Conservation (phyloP, 2,888 invertebrate species). For the Isotomurus palustris region DNA sequence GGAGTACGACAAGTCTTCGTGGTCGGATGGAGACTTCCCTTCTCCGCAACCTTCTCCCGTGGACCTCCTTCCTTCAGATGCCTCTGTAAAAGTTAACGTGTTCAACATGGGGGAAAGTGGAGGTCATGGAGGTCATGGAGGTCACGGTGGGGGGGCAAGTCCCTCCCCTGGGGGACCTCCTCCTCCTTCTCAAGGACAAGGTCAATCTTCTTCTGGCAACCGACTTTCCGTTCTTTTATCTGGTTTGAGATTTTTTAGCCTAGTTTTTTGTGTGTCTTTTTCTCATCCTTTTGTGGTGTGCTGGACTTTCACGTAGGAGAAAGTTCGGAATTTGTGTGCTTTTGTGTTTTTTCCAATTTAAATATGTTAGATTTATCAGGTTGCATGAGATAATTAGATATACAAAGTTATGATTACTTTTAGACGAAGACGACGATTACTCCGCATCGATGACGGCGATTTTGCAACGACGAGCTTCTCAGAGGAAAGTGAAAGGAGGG, state of each 20-base stretch:
- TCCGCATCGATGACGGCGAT: constrained; percentile 80
- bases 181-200: constrained; percentile 27
- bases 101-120: constrained; percentile 29
- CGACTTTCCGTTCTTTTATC: constrained; percentile 20
- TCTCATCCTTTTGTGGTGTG: too few species aligned
- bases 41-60: constrained; percentile 6
- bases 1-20: constrained; percentile 49
- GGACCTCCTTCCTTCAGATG: constrained; percentile 12
- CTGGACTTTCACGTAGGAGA: too few species aligned
- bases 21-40: constrained; percentile 12
- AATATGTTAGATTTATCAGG: too few species aligned
- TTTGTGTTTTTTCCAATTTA: not conserved
- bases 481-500: constrained; percentile 64
- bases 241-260: constrained; percentile 17
- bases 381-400: too few species aligned
- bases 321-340: too few species aligned
- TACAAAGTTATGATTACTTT: too few species aligned
- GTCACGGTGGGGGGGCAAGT: constrained; percentile 12
- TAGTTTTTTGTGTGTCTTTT: not conserved
- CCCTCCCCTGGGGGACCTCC: constrained; percentile 22
- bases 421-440: constrained; percentile 68
- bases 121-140: not conserved
- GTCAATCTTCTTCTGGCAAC: constrained; percentile 17
- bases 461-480: constrained; percentile 67
- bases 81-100: constrained; percentile 24